Evolutionary conservation across 2,888 invertebrate genomes (phyloP), one percentile per base, ranked within the genome.

Genomic region (Protophormia terraenovae): DNA sequence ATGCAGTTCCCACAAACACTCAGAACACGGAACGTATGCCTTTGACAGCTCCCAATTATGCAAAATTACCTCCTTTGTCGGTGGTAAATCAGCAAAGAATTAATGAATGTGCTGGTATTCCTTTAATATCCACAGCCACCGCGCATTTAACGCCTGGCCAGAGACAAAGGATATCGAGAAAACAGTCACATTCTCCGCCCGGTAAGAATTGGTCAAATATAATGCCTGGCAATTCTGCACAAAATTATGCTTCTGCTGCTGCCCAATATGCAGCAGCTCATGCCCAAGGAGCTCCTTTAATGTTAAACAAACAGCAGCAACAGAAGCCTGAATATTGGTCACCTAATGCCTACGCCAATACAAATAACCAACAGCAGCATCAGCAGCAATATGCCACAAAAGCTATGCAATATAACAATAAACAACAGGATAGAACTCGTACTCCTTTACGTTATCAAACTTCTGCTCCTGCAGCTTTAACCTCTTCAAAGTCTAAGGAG

Each of bases 201-300:
- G 75, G 78, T 4, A 78, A 47, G 78, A 64, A 87, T 84, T 27
- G 75, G 80, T 22, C 81, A 29, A 84, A 78, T 35, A 78, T 89
- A 16, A 24, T 50, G 24, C 45, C 35, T 1, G 35, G 38, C 62
- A 84, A 69, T 77, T 38, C 79, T 0, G 38, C 64, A n/a, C 75
- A 80, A 19, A 66, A 79, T 50, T 83, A 72, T 66, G 76, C 73
- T n/a, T n/a, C n/a, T 69, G 50, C 83, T 14, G 80, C 62, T 0
- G 71, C 62, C 1, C 78, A 86, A 60, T 80, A 80, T 60, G 60
- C 76, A 12, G 97, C 97, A 14, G 95, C 96, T 90, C 97, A 97
- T 92, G 96, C 97, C 5, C 97, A 97, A 91, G 97, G 97, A 55
- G 96, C 96, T 58, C 97, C 97, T n/a, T 93, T 97, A 86, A 96